A percentile compares a stretch with the other conserved stretches of the same genome.
Evolutionary conservation across 2,888 invertebrate species (phyloP).

Genomic region (Tipula vernalis): DNA sequence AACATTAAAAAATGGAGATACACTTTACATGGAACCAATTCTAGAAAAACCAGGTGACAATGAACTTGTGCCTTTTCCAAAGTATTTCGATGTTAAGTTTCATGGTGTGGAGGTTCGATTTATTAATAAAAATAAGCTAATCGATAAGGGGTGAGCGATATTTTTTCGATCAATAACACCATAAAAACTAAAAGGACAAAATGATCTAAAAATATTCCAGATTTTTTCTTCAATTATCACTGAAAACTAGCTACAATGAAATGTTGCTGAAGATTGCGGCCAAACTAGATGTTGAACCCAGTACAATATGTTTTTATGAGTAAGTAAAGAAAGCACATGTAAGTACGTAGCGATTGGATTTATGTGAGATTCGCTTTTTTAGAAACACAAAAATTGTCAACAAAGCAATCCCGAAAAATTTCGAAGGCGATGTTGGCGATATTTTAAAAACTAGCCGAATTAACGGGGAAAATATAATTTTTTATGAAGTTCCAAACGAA

Average conservation of each 20-base stretch:
- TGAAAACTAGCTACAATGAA: background rate
- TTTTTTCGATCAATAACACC: conserved; percentile 86
- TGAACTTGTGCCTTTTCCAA: conserved; percentile 83
- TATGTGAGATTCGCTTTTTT: background rate
- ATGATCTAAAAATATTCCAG: conserved; percentile 82
- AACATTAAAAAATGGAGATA: conserved; percentile 92
- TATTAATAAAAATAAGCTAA: conserved; percentile 87
- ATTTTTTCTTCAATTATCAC: conserved; percentile 25
- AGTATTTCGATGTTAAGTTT: conserved; percentile 84
- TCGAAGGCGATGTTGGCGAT: background rate
- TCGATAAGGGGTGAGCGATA: conserved; percentile 83
- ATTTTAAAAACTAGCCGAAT: background rate
- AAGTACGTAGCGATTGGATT: background rate
- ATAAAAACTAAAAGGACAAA: conserved; percentile 83
- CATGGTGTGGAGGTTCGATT: conserved; percentile 88
- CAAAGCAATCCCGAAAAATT: background rate
- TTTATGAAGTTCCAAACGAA: background rate
- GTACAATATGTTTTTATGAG: background rate
- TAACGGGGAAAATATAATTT: background rate
- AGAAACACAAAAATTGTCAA: background rate
- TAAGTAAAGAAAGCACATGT: background rate
- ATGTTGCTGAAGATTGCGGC: background rate
- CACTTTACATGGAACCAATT: conserved; percentile 23
- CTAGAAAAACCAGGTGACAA: conserved; percentile 56
- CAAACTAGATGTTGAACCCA: background rate